Evolutionary conservation across 2,113 vertebrate genomes (phyloP), one percentile per base, ranked within the genome.

Genomic region (Dasyornis broadbenti): DNA sequence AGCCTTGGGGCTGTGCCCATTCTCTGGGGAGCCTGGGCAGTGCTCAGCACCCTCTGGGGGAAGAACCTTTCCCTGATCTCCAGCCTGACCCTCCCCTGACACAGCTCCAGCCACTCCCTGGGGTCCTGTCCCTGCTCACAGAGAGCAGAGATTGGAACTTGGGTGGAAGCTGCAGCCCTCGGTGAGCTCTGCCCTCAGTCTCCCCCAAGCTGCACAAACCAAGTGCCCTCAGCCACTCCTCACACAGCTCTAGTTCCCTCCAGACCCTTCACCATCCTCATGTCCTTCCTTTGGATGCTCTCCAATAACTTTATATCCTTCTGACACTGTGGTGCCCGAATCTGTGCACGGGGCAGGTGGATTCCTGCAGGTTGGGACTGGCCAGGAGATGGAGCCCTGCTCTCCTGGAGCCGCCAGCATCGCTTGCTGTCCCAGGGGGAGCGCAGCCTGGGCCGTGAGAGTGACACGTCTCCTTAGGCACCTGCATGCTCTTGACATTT

Each of bases 31-130:
- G 14, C 31, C 86, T 65, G 42, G 1, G 3, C 66, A 57, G 57
- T 57, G 76, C 75, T 33, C 27, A 40, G 9, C 35, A 57, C 22
- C 66, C 37, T 42, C 18, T 57, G 22, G 31, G 35, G 19, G 23
- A 52, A 59, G 15, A 33, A 12, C 7, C 27, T 65, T 50, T 42
- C 2, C n/a, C 37, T 52, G 2, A 30, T 1, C 3, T 30, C 13
- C 28, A 30, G 0, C 28, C 19, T 39, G 1, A 33, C 0, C 23
- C 10, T 39, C 0, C 15, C 12, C 60, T 53, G 53, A 0, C 60
- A 4, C 37, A 59, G 53, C 45, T 66, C 44, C 44, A 30, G 52
- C 44, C 1, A 0, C 22, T 82, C 69, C 24, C 9, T 73, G 2
- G 3, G 7, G 20, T 52, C 13, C 52, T 45, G 13, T 44, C 15